A percentile compares a stretch with the other conserved stretches of the same genome.
These are phyloP conservation scores for Phocoena sinus DNA, from an alignment of 2,113 vertebrate genomes.

Conservation along the genomic window DNA sequence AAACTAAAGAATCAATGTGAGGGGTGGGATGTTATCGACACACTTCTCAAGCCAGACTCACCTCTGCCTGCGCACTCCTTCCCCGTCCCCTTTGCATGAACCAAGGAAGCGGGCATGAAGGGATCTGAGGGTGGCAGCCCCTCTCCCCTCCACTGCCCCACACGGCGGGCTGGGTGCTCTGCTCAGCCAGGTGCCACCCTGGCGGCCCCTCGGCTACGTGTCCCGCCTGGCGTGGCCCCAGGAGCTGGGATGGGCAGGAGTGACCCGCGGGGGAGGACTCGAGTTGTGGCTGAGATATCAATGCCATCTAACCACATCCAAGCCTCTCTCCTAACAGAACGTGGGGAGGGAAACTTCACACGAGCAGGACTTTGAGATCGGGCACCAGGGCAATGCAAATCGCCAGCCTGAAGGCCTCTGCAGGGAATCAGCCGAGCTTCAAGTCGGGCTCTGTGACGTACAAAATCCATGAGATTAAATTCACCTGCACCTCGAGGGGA, in stretches of 20 bases:
- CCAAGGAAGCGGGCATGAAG: fast-evolving
- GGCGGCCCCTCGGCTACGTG: neutral
- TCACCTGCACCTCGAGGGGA: neutral
- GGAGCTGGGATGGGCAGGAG: neutral
- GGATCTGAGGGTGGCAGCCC: neutral
- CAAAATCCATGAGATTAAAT: neutral
- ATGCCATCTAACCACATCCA: neutral
- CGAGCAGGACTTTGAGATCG: neutral
- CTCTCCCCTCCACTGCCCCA: neutral
- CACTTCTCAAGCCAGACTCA: neutral
- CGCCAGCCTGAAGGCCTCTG: neutral
- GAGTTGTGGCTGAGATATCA: neutral
- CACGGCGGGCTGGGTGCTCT: neutral
- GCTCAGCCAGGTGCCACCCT: neutral
- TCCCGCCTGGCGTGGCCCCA: neutral
- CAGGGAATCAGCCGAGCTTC: neutral
- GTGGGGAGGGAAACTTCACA: too few species aligned
- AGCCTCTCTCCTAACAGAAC: neutral
- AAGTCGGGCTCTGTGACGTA: fast-evolving
- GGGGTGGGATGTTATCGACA: neutral
- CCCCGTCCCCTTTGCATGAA: neutral
- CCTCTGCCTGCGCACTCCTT: neutral
- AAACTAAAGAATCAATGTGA: neutral
- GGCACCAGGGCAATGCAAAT: fast-evolving
- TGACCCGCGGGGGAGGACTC: neutral